A percentile compares a stretch with the other conserved stretches of the same genome.
phyloP scores from a whole-genome alignment of 1,140 invertebrate genomes.

The Lordiphosa collinella region DNA sequence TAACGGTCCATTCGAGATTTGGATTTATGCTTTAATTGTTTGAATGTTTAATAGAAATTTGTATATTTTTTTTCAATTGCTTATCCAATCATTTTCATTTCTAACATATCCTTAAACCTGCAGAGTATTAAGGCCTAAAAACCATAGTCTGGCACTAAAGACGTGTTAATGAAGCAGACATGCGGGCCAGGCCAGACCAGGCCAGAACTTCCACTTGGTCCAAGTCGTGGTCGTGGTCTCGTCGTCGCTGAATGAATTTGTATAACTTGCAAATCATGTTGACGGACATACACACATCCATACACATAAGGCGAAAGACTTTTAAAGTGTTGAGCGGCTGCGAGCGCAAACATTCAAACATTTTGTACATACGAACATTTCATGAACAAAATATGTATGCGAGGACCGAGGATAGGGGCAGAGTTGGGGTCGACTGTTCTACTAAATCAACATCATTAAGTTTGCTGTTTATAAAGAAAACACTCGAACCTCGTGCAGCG shows the following conservation, averaged over 20 bases:
- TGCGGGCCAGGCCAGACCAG: slow-evolving; percentile 33
- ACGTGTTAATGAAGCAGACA: slow-evolving; percentile 76
- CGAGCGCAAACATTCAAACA: slow-evolving; percentile 41
- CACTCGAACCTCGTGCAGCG: slow-evolving; percentile 57
- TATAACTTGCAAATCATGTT: slow-evolving; percentile 76
- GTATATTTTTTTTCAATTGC: neutral
- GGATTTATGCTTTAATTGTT: too few species aligned
- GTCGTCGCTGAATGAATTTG: slow-evolving; percentile 64
- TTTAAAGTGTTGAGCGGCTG: slow-evolving; percentile 54
- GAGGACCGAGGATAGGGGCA: neutral
- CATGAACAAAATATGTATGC: slow-evolving; percentile 45
- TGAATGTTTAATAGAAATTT: neutral
- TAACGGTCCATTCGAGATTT: too few species aligned
- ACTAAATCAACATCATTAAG: slow-evolving; percentile 77
- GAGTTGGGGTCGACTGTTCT: slow-evolving; percentile 47
- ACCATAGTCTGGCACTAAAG: slow-evolving; percentile 44
- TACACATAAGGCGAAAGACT: slow-evolving; percentile 10
- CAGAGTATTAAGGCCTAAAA: slow-evolving; percentile 15
- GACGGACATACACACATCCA: slow-evolving; percentile 41
- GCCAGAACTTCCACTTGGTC: slow-evolving; percentile 18
- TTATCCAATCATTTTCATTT: neutral
- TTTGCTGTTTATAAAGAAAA: slow-evolving; percentile 78
- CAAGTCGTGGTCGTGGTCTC: slow-evolving; percentile 3
- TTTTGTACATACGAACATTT: slow-evolving; percentile 52
- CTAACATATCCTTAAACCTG: neutral